These are phyloP conservation scores for Mormoops blainvillei DNA, from an alignment of 2,113 vertebrate species.

Conservation along the genomic window DNA sequence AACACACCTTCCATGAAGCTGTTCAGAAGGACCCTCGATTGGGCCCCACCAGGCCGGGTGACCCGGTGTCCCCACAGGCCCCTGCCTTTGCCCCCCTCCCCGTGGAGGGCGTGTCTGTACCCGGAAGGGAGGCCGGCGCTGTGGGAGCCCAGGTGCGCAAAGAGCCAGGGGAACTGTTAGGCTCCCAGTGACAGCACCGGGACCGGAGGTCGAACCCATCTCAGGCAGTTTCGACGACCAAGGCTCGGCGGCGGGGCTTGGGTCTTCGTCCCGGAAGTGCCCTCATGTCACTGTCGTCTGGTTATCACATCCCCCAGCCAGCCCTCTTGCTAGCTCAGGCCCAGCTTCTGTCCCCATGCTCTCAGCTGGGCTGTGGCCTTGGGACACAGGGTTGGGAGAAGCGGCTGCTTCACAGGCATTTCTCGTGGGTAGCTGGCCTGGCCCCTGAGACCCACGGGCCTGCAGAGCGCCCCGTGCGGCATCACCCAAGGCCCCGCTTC, in stretches of 20 bases:
- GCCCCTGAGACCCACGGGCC: rapidly evolving
- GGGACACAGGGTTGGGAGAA: neutral
- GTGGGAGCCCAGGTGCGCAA: neutral
- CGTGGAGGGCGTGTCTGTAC: neutral
- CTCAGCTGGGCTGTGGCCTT: neutral
- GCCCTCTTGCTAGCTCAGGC: neutral
- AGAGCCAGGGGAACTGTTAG: neutral
- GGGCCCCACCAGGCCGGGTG: neutral
- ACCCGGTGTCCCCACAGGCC: neutral
- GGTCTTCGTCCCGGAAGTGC: neutral
- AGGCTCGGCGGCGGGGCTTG: rapidly evolving
- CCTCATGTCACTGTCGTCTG: neutral
- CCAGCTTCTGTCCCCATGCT: neutral
- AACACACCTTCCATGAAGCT: neutral
- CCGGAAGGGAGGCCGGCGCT: neutral
- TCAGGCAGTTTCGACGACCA: neutral
- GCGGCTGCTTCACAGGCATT: neutral
- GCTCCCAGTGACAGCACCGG: neutral
- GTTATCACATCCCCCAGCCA: neutral
- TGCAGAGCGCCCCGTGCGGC: rapidly evolving
- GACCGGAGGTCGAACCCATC: neutral
- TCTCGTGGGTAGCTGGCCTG: no score
- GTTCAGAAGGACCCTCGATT: neutral
- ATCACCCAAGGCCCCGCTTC: neutral
- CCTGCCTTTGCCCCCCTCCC: neutral